Conservation (phyloP, 2,113 vertebrate species). For the Chaetodon trifascialis region DNA sequence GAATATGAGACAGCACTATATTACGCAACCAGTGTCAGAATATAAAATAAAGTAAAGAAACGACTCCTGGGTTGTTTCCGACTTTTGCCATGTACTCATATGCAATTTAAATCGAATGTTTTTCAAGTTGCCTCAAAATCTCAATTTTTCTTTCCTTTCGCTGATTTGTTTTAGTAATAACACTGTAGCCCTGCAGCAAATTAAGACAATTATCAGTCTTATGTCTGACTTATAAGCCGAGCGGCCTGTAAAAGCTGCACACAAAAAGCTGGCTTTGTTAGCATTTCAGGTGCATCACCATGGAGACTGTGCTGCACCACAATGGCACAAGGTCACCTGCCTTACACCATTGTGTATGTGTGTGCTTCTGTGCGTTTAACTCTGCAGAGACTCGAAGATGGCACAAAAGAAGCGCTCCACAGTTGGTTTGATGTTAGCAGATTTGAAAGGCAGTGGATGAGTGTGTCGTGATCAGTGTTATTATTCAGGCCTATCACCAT, state of each 20-base stretch:
- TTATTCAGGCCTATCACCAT: background rate
- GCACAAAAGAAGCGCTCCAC: conserved; percentile 11
- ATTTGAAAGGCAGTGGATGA: conserved; percentile 15
- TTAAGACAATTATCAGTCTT: conserved; percentile 12
- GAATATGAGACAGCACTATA: conserved; percentile 27
- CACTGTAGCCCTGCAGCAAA: conserved; percentile 1
- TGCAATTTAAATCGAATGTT: background rate
- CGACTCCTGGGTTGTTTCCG: background rate
- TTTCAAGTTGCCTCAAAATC: background rate
- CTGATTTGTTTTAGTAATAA: background rate
- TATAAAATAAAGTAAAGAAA: conserved; percentile 8
- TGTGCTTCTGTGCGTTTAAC: background rate
- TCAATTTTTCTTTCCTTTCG: background rate
- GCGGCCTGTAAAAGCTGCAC: conserved; percentile 37
- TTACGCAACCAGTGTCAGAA: conserved; percentile 4
- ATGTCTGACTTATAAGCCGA: conserved; percentile 26
- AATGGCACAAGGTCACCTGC: conserved; percentile 57
- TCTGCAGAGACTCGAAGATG: conserved; percentile 2
- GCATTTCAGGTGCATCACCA: conserved; percentile 65
- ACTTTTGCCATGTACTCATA: background rate
- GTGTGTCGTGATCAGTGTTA: background rate
- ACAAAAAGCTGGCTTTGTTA: conserved; percentile 20
- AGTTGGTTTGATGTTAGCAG: background rate
- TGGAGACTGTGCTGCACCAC: conserved; percentile 54
- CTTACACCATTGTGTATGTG: background rate